Conservation (phyloP, 2,888 invertebrate genomes). For the Stenichneumon culpator region DNA sequence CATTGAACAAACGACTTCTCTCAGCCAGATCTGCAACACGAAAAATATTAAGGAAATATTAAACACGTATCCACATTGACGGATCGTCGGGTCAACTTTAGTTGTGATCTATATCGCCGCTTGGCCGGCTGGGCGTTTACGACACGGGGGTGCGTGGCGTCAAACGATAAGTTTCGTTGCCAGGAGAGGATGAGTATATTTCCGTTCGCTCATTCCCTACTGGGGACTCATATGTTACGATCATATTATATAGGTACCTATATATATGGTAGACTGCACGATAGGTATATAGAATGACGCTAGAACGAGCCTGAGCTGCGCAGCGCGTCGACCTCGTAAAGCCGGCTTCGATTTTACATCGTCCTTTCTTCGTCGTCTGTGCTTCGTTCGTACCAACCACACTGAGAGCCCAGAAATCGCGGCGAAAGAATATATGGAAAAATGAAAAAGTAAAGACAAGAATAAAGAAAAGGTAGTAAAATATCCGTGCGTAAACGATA, state of each 20-base stretch:
- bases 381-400: conserved; percentile 30
- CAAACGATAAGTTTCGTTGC: conserved; percentile 33
- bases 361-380: conserved; percentile 12
- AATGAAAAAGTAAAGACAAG: conserved; percentile 24
- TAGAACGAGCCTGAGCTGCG: conserved; percentile 41
- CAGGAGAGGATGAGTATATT: conserved; percentile 15
- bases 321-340: conserved; percentile 66
- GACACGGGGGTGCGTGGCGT: conserved; percentile 37
- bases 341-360: conserved; percentile 63
- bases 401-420: conserved; percentile 1
- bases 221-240: conserved; percentile 51
- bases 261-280: background rate
- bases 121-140: conserved; percentile 7
- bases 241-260: background rate
- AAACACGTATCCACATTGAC: background rate
- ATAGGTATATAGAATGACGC: background rate
- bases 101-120: conserved; percentile 12
- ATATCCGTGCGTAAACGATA: conserved; percentile 28
- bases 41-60: conserved; percentile 18
- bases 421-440: conserved; percentile 31
- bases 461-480: conserved; percentile 25
- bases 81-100: background rate
- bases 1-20: conserved; percentile 87
- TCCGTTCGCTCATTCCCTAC: conserved; percentile 47
- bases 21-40: conserved; percentile 88